Percentiles rank a stretch among this genome's conserved stretches.
Evolutionary conservation across 2,113 vertebrate species (phyloP).

Genomic region (Gnathonemus longibarbis): DNA sequence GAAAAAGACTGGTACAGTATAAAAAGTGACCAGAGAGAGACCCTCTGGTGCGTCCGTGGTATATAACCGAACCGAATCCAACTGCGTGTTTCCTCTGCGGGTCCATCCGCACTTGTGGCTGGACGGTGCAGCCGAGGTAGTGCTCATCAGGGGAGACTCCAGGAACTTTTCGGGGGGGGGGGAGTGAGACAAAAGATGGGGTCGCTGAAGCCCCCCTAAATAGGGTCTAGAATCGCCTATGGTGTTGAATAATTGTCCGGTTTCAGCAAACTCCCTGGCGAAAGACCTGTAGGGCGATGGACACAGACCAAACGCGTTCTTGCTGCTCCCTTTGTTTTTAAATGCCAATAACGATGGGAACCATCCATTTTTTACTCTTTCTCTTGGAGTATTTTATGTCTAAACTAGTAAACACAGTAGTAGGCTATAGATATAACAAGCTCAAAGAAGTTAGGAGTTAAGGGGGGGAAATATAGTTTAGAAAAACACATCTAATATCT

Average conservation of each 20-base stretch:
- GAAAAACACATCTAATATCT: not conserved
- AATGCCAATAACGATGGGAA: constrained; percentile 56
- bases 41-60: not conserved
- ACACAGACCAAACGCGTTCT: constrained; percentile 58
- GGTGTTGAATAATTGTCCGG: constrained; percentile 38
- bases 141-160: constrained; percentile 1
- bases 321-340: constrained; percentile 57
- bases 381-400: not conserved
- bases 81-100: not conserved
- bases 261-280: constrained; percentile 45
- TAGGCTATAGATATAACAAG: not conserved
- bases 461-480: not conserved
- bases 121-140: not conserved
- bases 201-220: not conserved
- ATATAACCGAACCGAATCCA: not conserved
- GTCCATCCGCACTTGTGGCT: not conserved
- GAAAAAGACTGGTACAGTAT: not conserved
- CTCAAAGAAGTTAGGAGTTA: not conserved
- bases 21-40: not conserved
- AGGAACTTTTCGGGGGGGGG: not conserved
- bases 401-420: not conserved
- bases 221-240: not conserved
- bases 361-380: constrained; percentile 41
- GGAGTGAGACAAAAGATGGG: not conserved
- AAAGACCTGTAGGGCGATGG: constrained; percentile 63